phyloP scores from a whole-genome alignment of 2,113 vertebrate species.

The Gymnarchus niloticus region DNA sequence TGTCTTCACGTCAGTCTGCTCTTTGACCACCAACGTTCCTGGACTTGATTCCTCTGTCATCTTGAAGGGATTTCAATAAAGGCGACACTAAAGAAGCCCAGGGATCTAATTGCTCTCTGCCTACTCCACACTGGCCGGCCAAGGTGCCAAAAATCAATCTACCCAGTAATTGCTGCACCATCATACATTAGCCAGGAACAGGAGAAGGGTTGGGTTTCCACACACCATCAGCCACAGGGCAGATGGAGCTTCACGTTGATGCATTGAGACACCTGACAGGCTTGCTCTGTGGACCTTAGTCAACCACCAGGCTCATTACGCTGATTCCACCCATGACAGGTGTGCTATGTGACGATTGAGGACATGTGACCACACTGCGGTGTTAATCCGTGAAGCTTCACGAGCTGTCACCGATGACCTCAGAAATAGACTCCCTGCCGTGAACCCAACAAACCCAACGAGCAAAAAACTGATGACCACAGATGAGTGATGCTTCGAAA shows the following conservation, averaged over 20 bases:
- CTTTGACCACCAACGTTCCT: constrained; percentile 55
- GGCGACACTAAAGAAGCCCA: constrained; percentile 48
- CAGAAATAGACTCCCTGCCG: neutral
- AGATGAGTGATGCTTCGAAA: neutral
- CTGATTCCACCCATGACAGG: constrained; percentile 7
- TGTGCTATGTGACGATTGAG: neutral
- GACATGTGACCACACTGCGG: neutral
- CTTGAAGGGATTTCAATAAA: constrained; percentile 56
- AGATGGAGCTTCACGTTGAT: constrained; percentile 58
- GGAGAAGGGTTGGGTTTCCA: constrained; percentile 51
- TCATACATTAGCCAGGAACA: constrained; percentile 33
- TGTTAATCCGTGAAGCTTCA: neutral
- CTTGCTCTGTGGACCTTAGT: neutral
- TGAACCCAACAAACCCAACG: neutral
- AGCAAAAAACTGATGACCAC: neutral
- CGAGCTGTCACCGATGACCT: neutral
- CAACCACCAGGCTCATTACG: neutral
- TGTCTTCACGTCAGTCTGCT: constrained; percentile 39
- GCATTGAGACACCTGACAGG: constrained; percentile 5
- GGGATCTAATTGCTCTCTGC: constrained; percentile 65
- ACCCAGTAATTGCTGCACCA: constrained; percentile 57
- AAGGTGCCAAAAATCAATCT: constrained; percentile 58
- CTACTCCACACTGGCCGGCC: constrained; percentile 59
- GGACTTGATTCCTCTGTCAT: constrained; percentile 49
- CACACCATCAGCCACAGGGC: constrained; percentile 50